Evolutionary conservation across 2,888 invertebrate species (phyloP).

Genomic region (Diloba caeruleocephala): DNA sequence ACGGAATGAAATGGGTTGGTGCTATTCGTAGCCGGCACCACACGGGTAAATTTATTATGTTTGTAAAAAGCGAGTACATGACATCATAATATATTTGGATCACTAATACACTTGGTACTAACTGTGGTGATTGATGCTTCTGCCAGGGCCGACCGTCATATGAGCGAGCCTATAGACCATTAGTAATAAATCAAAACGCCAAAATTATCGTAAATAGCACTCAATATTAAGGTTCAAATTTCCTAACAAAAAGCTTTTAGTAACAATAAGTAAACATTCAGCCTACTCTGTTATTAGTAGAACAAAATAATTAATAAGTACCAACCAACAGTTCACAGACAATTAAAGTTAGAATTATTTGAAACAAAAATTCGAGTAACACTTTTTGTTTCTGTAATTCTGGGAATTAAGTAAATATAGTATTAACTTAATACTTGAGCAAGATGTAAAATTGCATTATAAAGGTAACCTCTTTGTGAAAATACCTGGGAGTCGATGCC

Average conservation of each 20-base stretch:
- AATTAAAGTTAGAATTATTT: constrained; percentile 29
- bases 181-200: no score
- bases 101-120: no score
- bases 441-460: constrained; percentile 19
- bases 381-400: constrained; percentile 5
- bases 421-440: neutral
- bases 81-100: no score
- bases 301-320: constrained; percentile 36
- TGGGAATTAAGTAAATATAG: neutral
- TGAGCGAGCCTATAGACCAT: no score
- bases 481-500: no score
- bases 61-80: no score
- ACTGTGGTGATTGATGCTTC: no score
- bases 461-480: no score
- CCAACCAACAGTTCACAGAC: constrained; percentile 23
- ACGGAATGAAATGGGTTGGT: no score
- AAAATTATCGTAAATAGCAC: neutral
- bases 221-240: constrained; percentile 4
- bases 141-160: no score
- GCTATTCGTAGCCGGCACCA: no score
- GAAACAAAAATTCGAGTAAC: constrained; percentile 9
- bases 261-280: constrained; percentile 13
- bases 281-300: constrained; percentile 27
- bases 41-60: no score
- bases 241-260: constrained; percentile 30